Evolutionary conservation across 2,888 invertebrate species (phyloP).

Genomic region (Loripinus fragilis): DNA sequence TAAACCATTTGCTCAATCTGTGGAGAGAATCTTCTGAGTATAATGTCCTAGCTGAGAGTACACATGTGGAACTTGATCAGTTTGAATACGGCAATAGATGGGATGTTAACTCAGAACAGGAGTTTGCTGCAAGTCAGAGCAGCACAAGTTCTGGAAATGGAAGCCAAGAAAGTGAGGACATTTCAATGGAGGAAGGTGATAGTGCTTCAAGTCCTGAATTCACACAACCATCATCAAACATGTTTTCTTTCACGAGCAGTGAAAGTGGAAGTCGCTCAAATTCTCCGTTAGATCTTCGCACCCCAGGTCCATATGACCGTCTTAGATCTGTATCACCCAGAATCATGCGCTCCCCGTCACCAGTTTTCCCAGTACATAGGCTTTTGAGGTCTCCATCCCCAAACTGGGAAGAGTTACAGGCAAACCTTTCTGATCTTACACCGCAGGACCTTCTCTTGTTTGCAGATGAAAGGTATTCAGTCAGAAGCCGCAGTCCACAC

Average conservation of each 20-base stretch:
- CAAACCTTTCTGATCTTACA: slow-evolving; percentile 21
- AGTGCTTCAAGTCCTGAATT: not conserved
- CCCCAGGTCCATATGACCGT: slow-evolving; percentile 24
- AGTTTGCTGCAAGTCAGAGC: not conserved
- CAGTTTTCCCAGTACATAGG: slow-evolving; percentile 42
- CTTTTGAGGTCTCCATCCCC: slow-evolving; percentile 52
- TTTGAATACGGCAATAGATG: slow-evolving; percentile 21
- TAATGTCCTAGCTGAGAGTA: slow-evolving; percentile 23
- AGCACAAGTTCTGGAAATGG: not conserved
- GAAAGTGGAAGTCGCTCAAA: slow-evolving; percentile 13
- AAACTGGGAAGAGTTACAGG: slow-evolving; percentile 30
- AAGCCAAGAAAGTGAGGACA: not conserved
- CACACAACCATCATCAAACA: not conserved
- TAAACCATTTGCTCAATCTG: slow-evolving; percentile 34
- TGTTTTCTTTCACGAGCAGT: not conserved
- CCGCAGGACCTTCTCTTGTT: slow-evolving; percentile 34
- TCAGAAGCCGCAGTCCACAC: slow-evolving; percentile 37
- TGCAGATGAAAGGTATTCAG: slow-evolving; percentile 37
- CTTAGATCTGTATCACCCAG: slow-evolving; percentile 43
- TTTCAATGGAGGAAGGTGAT: not conserved
- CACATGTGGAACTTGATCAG: slow-evolving; percentile 24
- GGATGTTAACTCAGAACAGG: slow-evolving; percentile 28
- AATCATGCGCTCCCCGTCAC: slow-evolving; percentile 44
- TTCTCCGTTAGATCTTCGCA: slow-evolving; percentile 33
- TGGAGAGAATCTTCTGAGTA: slow-evolving; percentile 40